These are phyloP conservation scores for Sinelater perroti DNA, from an alignment of 2,888 invertebrate genomes.

Conservation along the genomic window DNA sequence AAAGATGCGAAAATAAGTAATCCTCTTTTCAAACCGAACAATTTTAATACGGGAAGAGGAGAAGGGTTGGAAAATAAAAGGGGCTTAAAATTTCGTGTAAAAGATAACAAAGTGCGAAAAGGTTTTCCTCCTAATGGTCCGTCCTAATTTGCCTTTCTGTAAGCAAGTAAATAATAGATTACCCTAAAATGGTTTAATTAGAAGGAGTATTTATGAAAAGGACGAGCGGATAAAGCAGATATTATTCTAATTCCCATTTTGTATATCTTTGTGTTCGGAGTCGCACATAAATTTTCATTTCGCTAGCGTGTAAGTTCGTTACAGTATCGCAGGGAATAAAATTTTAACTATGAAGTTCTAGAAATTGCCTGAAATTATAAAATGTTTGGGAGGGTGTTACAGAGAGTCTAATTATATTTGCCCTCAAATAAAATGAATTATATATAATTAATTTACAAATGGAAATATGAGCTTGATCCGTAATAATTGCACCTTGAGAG, in stretches of 20 bases:
- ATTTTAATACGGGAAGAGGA: conserved; percentile 41
- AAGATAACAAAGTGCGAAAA: conserved; percentile 42
- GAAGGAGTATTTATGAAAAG: conserved; percentile 33
- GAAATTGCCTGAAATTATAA: conserved; percentile 1
- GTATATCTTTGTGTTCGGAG: conserved; percentile 16
- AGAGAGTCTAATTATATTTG: conserved; percentile 5
- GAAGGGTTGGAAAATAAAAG: conserved; percentile 42
- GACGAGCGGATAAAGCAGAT: conserved; percentile 26
- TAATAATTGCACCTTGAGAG: conserved; percentile 14
- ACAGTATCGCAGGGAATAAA: not conserved
- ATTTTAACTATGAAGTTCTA: conserved; percentile 5
- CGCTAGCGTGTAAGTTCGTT: conserved; percentile 6
- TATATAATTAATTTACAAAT: conserved; percentile 14
- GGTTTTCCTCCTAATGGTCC: conserved; percentile 36
- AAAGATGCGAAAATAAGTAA: conserved; percentile 24
- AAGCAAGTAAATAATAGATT: conserved; percentile 42
- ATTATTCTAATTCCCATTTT: conserved; percentile 27
- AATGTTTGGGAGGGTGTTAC: not conserved
- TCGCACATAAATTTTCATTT: conserved; percentile 18
- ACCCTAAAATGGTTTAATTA: conserved; percentile 38
- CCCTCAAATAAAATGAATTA: conserved; percentile 11
- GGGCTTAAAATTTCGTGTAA: conserved; percentile 43
- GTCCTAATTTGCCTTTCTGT: conserved; percentile 35
- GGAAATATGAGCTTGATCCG: conserved; percentile 10
- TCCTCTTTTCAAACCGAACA: conserved; percentile 28